Evolutionary conservation across 2,113 vertebrate genomes (phyloP).

Genomic region (Pseudonaja textilis): DNA sequence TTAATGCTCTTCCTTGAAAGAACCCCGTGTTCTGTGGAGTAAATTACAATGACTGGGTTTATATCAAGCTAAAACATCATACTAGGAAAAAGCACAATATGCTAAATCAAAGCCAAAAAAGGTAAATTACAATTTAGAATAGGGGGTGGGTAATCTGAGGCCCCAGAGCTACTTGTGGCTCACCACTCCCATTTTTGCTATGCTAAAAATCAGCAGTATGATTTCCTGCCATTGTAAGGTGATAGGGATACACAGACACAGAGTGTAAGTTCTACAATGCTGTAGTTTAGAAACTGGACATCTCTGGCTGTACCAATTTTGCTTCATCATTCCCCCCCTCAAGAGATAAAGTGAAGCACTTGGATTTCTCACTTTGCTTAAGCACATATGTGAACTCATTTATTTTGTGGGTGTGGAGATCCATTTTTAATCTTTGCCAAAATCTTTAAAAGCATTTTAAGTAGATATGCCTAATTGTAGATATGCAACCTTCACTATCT

Average conservation of each 20-base stretch:
- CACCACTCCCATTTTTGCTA: background rate
- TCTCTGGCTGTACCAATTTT: background rate
- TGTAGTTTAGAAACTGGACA: background rate
- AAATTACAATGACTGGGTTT: background rate
- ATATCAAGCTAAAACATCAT: background rate
- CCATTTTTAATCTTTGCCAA: background rate
- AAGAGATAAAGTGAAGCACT: background rate
- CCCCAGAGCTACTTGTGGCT: background rate
- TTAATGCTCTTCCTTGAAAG: background rate
- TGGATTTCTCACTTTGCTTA: background rate
- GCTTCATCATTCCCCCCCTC: background rate
- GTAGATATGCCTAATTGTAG: background rate
- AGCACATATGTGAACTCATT: background rate
- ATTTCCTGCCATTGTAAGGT: background rate
- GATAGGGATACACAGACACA: background rate
- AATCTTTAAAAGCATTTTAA: background rate
- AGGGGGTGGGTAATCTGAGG: background rate
- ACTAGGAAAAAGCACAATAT: background rate
- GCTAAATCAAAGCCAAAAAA: background rate
- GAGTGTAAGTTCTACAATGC: background rate
- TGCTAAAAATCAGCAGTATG: background rate
- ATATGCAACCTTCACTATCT: background rate
- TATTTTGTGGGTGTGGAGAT: background rate
- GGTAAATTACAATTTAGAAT: background rate
- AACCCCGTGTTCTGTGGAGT: background rate